A percentile compares a stretch with the other conserved stretches of the same genome.
phyloP scores from a whole-genome alignment of 2,888 invertebrate species.

The Autographa gamma region DNA sequence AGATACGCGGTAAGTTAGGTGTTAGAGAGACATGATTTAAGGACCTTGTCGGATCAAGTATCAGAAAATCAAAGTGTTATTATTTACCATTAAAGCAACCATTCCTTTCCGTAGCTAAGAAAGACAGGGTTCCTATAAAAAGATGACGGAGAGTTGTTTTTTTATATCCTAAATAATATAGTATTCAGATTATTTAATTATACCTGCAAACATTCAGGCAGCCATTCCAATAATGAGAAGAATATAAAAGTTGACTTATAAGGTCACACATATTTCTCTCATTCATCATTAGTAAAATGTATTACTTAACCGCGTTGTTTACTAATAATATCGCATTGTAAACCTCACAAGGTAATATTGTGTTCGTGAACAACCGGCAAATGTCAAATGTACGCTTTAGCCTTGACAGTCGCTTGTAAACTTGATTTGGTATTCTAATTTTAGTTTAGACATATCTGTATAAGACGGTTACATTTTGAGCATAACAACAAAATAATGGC shows the following conservation, averaged over 20 bases:
- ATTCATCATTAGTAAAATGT: not conserved
- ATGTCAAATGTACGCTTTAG: conserved; percentile 65
- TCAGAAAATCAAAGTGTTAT: too few species aligned
- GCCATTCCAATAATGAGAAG: not conserved
- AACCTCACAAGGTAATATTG: conserved; percentile 11
- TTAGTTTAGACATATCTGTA: conserved; percentile 37
- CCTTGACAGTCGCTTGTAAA: conserved; percentile 72
- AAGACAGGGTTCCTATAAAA: too few species aligned
- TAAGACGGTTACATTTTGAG: conserved; percentile 46
- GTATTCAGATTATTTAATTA: too few species aligned
- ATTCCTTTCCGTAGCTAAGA: too few species aligned
- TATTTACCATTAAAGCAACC: too few species aligned
- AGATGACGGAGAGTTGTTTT: too few species aligned
- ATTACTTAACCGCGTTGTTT: not conserved
- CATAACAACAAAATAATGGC: not conserved
- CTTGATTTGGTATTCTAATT: conserved; percentile 68
- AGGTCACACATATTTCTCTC: not conserved
- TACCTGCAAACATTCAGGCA: not conserved
- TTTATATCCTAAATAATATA: too few species aligned
- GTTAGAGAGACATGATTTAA: too few species aligned
- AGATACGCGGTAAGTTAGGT: conserved; percentile 93
- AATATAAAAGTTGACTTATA: not conserved
- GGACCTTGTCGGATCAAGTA: too few species aligned
- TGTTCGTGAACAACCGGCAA: conserved; percentile 58
- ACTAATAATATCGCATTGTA: conserved; percentile 7